Base-by-base conservation (phyloP, 2,797 vertebrate genomes). In the Malacoraja senta region DNA sequence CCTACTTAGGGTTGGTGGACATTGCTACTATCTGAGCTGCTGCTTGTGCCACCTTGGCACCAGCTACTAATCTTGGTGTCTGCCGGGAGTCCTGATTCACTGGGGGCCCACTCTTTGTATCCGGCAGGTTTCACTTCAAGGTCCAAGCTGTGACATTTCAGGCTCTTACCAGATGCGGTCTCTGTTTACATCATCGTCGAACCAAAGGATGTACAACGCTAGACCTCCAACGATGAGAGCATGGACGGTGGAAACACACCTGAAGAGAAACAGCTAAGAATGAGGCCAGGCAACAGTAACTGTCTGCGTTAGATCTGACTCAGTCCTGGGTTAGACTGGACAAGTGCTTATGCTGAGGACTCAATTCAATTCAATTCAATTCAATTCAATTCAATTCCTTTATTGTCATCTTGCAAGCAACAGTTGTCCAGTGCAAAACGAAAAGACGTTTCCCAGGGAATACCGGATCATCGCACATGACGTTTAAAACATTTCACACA, bases 201-300 rank as follows among this genome's bases (percentile, higher is more conserved):
- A 98, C 95, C 96, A 97, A 94, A 97, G 95, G 95, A 97, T 97
- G 94, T 97, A 97, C 76, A 97, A 95, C 94, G 97, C 97, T 95
- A 98, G 97, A 93, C 96, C 94, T 0, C 97, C 97, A n/a, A 98
- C 97, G 1, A 97, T 94, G 93, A 97, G 93, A 2, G 97, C 97
- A 53, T 98, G 97, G 78, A 97, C 94, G 0, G 96, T 97, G 3
- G 97, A 97, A 93, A 97, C 97, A 93, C 96, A 94, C 95, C 97
- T 97, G 93, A 0, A 38, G 88, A 94, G 35, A 8, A 44, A 32
- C 26, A 32, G 72, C 29, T n/a, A 93, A 29, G n/a, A 93, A 72
- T 92, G 92, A 92, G 83, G 80, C n/a, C 80, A 35, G 9, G 19
- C 29, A 81, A 2, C 26, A 24, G 32, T 44, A 8, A 53, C 24